Percentiles rank a stretch among this genome's conserved stretches.
Conservation (phyloP, 2,888 invertebrate genomes). For the Tenthredo distinguenda region DNA sequence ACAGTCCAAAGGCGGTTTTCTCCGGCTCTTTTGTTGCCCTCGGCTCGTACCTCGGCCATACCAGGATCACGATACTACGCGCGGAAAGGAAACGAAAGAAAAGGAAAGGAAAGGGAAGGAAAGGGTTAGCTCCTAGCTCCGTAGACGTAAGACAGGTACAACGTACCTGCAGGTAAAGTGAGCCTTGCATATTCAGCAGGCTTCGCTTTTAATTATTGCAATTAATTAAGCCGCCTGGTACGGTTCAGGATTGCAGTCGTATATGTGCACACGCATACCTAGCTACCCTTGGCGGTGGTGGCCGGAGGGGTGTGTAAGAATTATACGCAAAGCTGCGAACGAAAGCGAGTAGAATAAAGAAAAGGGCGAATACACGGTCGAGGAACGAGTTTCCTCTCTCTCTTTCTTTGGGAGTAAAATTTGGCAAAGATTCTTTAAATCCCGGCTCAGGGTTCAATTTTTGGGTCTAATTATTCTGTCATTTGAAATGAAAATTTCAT, state of each 20-base stretch:
- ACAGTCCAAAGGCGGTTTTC: conserved; percentile 26
- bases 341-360: conserved; percentile 2
- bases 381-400: not conserved
- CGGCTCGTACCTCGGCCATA: not conserved
- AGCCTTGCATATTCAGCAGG: conserved; percentile 19
- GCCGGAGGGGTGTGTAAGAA: not conserved
- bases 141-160: conserved; percentile 15
- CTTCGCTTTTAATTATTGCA: conserved; percentile 75
- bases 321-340: conserved; percentile 1
- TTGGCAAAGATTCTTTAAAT: not conserved
- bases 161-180: not conserved
- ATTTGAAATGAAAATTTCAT: not conserved
- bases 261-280: not conserved
- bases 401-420: not conserved
- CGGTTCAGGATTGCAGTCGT: conserved; percentile 1
- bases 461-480: not conserved
- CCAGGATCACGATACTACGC: not conserved
- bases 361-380: not conserved
- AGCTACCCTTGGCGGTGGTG: not conserved
- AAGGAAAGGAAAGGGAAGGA: not conserved
- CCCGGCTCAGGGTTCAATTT: not conserved
- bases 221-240: conserved; percentile 71
- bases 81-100: not conserved
- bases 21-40: conserved; percentile 11
- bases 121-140: not conserved